Conservation (phyloP, 2,888 invertebrate species). For the Polietes domitor region DNA sequence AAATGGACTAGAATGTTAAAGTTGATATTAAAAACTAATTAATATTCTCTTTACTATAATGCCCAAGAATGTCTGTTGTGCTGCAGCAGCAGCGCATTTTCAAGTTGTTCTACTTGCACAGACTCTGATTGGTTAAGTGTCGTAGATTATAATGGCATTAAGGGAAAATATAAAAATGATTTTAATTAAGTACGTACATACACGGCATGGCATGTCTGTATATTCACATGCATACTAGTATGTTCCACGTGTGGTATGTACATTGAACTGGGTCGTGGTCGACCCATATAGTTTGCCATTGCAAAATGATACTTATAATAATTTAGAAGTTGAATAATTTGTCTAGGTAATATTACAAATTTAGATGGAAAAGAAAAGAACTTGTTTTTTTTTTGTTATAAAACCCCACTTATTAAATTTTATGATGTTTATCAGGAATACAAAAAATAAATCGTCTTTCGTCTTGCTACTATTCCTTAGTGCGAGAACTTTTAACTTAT, state of each 20-base stretch:
- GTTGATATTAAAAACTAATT: conserved; percentile 1
- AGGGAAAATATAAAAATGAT: neutral
- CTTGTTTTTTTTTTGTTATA: conserved; percentile 13
- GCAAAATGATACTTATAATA: no score
- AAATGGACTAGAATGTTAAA: neutral
- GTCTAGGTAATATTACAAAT: conserved; percentile 26
- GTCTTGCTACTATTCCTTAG: no score
- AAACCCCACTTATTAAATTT: conserved; percentile 48
- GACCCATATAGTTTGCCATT: no score
- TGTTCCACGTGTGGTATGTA: no score
- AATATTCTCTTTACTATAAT: neutral
- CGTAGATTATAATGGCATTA: neutral
- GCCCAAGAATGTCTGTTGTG: neutral
- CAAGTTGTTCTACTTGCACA: neutral
- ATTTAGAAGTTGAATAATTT: no score
- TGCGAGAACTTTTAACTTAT: no score
- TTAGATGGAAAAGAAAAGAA: neutral
- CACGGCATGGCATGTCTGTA: no score
- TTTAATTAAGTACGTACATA: neutral
- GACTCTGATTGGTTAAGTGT: neutral
- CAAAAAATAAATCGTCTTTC: conserved; percentile 46
- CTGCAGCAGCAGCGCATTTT: neutral
- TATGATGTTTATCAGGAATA: conserved; percentile 62
- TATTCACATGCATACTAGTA: no score
- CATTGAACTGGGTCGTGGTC: no score